These are phyloP conservation scores for Nemotelus pantherinus DNA, from an alignment of 2,888 invertebrate species.

Conservation along the genomic window DNA sequence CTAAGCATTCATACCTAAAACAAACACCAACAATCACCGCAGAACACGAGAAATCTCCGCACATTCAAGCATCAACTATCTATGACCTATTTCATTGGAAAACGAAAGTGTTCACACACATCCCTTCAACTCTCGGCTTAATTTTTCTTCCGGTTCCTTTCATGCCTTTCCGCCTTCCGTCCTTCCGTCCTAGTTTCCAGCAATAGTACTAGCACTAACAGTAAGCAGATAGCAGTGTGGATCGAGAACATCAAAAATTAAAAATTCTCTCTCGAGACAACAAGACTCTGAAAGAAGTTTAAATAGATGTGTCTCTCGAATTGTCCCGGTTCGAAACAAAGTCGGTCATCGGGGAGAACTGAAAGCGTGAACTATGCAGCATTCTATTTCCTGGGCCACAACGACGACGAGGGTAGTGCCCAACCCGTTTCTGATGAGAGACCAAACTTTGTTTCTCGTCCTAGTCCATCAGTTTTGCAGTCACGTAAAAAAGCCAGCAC, in stretches of 20 bases:
- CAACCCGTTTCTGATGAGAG: no score
- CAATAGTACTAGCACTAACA: no score
- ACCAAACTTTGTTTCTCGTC: background rate
- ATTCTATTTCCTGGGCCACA: background rate
- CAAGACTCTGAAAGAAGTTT: conserved; percentile 30
- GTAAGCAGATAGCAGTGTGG: background rate
- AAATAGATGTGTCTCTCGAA: conserved; percentile 27
- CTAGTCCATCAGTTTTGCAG: conserved; percentile 41
- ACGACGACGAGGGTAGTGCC: background rate
- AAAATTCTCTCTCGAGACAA: conserved; percentile 28
- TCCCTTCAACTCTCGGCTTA: background rate
- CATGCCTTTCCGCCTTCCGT: no score
- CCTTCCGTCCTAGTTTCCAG: no score
- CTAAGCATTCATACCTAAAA: no score
- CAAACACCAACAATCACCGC: no score
- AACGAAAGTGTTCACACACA: background rate
- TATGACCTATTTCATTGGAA: background rate
- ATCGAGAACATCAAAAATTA: conserved; percentile 24
- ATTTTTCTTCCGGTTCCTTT: conserved; percentile 3
- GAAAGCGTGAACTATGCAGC: background rate
- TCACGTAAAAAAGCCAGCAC: conserved; percentile 42
- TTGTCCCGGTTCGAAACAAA: conserved; percentile 22
- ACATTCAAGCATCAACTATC: background rate
- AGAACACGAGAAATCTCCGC: no score
- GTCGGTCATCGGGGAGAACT: conserved; percentile 29